A percentile compares a stretch with the other conserved stretches of the same genome.
Evolutionary conservation across 2,113 vertebrate species (phyloP).

Genomic region (Pogonocichla stellata): DNA sequence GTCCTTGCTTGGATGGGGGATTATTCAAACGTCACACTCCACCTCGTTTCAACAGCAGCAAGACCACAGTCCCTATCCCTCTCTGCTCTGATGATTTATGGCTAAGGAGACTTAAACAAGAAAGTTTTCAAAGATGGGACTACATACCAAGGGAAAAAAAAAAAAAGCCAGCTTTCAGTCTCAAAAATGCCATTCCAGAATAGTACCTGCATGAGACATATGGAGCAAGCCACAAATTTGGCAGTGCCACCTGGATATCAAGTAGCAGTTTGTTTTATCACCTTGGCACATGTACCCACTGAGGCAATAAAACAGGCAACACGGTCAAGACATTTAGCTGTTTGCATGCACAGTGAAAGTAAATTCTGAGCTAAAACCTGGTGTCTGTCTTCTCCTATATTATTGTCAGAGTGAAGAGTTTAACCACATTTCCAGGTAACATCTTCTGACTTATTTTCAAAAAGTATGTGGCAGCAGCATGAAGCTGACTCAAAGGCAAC

Average conservation of each 20-base stretch:
- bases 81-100: neutral
- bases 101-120: neutral
- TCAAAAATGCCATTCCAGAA: neutral
- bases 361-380: constrained; percentile 1
- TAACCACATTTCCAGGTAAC: neutral
- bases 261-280: constrained; percentile 59
- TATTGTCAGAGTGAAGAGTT: neutral
- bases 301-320: constrained; percentile 31
- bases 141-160: neutral
- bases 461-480: neutral
- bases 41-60: neutral
- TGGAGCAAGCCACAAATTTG: neutral
- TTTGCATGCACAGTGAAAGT: constrained; percentile 8
- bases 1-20: neutral
- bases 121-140: neutral
- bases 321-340: constrained; percentile 22
- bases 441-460: neutral
- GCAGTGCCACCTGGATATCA: constrained; percentile 40
- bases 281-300: neutral
- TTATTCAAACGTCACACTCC: neutral
- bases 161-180: neutral
- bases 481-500: neutral
- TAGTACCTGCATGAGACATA: constrained; percentile 31
- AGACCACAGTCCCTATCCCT: neutral
- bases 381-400: neutral